Conservation (phyloP, 2,888 invertebrate genomes). For the Plagodis dolabraria region DNA sequence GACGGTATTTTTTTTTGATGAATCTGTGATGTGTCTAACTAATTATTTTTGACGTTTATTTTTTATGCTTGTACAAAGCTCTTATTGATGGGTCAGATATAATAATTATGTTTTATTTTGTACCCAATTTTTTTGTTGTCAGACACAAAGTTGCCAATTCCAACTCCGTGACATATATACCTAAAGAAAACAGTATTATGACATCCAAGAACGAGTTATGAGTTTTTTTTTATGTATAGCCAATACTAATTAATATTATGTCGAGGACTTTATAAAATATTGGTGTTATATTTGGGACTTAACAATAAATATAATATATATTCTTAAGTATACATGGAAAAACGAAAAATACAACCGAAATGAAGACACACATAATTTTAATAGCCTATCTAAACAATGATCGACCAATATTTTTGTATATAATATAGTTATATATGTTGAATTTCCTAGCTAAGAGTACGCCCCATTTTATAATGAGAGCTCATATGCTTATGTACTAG, state of each 20-base stretch:
- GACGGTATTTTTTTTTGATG: too few species aligned
- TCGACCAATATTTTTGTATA: conserved; percentile 61
- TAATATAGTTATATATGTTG: conserved; percentile 69
- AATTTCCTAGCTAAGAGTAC: conserved; percentile 71
- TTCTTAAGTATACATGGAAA: conserved; percentile 26
- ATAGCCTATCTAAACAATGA: conserved; percentile 76
- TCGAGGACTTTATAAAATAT: conserved; percentile 43
- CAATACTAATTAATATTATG: conserved; percentile 36
- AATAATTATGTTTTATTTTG: neutral
- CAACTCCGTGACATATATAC: conserved; percentile 47
- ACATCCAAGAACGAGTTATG: conserved; percentile 39
- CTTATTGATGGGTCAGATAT: too few species aligned
- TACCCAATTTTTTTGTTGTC: conserved; percentile 13
- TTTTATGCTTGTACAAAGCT: neutral
- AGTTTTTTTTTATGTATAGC: conserved; percentile 27
- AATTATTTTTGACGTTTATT: too few species aligned
- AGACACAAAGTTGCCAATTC: conserved; percentile 45
- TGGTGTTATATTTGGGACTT: conserved; percentile 48
- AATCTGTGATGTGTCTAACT: too few species aligned
- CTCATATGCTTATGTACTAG: conserved; percentile 45
- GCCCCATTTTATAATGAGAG: conserved; percentile 59
- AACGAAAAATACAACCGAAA: conserved; percentile 22
- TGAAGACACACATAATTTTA: conserved; percentile 39
- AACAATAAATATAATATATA: conserved; percentile 38
- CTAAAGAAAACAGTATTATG: conserved; percentile 33